Base-by-base conservation (phyloP, 2,797 vertebrate genomes). In the Sebastes diploproa region DNA sequence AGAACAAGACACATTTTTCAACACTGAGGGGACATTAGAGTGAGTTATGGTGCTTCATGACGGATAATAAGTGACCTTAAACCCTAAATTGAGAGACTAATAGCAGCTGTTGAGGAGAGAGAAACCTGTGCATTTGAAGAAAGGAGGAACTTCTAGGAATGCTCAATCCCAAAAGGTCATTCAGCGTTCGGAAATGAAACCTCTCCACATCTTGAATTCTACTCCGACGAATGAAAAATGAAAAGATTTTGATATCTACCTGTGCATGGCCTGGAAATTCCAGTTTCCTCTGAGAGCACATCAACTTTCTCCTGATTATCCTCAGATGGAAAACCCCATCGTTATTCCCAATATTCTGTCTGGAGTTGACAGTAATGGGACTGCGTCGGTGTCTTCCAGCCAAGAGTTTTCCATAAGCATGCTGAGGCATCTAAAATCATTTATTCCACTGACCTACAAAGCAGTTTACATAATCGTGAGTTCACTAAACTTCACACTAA, bases 141-240 rank as follows among this genome's bases (percentile, higher is more conserved):
- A 36, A 18, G 18, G 50, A 23, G 27, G 18, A 38, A 54, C 29
- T 16, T 58, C 6, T 2, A 5, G 56, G 20, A 71, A n/a, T 54
- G 50, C 27, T 13, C 6, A 4, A 56, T 16, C 6, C 20, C 62
- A n/a, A 11, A 22, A 30, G 30, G 20, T 4, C 6, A 9, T 2
- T 22, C 22, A 55, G 29, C 6, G 0, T 70, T 52, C 29, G 23
- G 36, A 71, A 50, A 42, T 8, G 4, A 58, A 29, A 25, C 22
- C 6, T 52, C n/a, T 59, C 61, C 72, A 75, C 69, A 66, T 83
- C 77, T 78, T 78, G 80, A 82, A 30, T 70, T 67, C n/a, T 27
- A 32, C 81, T 84, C 23, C 8, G 46, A 18, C 27, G 0, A 60
- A 18, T 22, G 3, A 38, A 13, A 38, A 38, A 38, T 38, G 12